A percentile compares a stretch with the other conserved stretches of the same genome.
Conservation (phyloP, 1,140 invertebrate species). For the Caerostris darwini region DNA sequence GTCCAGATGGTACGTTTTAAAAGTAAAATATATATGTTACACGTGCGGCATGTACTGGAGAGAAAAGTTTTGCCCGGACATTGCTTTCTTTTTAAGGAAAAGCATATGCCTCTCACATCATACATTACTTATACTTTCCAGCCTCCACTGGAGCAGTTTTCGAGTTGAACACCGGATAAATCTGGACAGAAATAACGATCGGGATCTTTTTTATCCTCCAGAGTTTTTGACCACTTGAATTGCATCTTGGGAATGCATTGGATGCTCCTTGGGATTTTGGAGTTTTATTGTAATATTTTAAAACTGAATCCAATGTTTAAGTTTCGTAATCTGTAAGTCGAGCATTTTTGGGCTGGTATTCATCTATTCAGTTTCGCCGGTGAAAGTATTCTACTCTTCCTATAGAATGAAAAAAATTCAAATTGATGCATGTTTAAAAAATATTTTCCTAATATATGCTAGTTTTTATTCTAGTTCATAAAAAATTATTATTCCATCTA, state of each 20-base stretch:
- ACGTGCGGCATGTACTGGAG: not conserved
- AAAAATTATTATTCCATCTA: too few species aligned
- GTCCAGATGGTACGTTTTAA: slow-evolving; percentile 53
- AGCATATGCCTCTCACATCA: not conserved
- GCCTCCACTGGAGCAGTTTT: not conserved
- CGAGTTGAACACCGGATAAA: not conserved
- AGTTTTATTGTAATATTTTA: slow-evolving; percentile 17
- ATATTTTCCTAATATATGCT: too few species aligned
- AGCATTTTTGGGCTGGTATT: too few species aligned
- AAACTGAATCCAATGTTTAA: not conserved
- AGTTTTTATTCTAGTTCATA: too few species aligned
- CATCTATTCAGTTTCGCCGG: too few species aligned
- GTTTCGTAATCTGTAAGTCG: too few species aligned
- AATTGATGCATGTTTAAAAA: too few species aligned
- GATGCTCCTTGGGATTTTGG: not conserved
- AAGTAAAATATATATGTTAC: slow-evolving; percentile 47
- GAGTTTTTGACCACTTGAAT: not conserved
- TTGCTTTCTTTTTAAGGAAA: slow-evolving; percentile 17
- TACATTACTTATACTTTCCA: slow-evolving; percentile 49
- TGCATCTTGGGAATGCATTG: not conserved
- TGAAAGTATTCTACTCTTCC: too few species aligned
- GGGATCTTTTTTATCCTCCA: not conserved
- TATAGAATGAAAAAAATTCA: too few species aligned
- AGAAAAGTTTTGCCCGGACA: slow-evolving; percentile 32
- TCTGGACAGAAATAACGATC: not conserved